Base-by-base conservation (phyloP, 2,888 invertebrate genomes). In the Parascotia fuliginaria region DNA sequence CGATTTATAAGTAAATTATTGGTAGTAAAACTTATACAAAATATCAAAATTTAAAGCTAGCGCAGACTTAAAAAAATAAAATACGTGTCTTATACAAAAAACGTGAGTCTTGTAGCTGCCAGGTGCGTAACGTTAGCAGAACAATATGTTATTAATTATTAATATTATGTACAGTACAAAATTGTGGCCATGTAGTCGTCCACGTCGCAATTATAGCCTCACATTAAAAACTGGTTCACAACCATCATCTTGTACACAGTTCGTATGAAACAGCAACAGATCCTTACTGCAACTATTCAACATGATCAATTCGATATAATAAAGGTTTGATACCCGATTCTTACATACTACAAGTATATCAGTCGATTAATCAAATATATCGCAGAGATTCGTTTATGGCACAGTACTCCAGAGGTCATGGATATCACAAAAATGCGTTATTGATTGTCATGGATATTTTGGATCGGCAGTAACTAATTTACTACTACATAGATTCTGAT, bases 31-130 rank as follows among this genome's bases (percentile, higher is more conserved):
- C 69, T 73, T 59, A 57, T 69, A 59, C 55, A 75, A 70, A 75
- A 73, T 70, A 73, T 73, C 60, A 74, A 81, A 77, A 77, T 77
- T 86, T 87, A 85, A 87, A 85, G 85, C 87, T 86, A 82, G 72
- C 65, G 69, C 74, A 81, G 76, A 85, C 80, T 84, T 81, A 71
- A 55, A 63, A 65, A 59, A 65, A 49, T 52, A 59, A 54, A 55
- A 66, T 60, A 50, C 52, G 46, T 49, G 42, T 57, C 47, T 46
- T 55, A 42, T 58, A 61, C 24, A 57, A 50, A 3, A 59, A 61
- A 56, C 42, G 53, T 55, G 62, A 66, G 69, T 66, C 58, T 56
- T 59, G 52, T 52, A 65, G 56, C 53, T 61, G 63, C 55, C 60
- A 57, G 53, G 55, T 55, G 60, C 59, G 54, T 58, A 45, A 58